Conservation (phyloP, 2,113 vertebrate genomes). For the Balaeniceps rex region DNA sequence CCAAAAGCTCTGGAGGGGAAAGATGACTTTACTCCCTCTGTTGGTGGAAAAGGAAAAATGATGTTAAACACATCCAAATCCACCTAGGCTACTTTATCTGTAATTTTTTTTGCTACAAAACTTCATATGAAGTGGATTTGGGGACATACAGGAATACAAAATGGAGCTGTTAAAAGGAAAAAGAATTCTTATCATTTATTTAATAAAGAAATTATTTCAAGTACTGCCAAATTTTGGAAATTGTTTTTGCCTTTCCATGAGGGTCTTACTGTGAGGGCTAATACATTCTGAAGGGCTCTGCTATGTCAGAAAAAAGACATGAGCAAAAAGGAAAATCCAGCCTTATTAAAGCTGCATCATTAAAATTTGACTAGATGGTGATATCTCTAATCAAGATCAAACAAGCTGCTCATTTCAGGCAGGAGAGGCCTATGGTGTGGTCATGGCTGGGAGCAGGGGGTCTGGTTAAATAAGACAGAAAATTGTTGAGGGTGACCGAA, state of each 20-base stretch:
- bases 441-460: background rate
- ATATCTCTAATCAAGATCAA: background rate
- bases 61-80: background rate
- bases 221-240: background rate
- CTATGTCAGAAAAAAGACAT: background rate
- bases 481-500: background rate
- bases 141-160: background rate
- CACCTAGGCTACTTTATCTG: background rate
- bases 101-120: background rate
- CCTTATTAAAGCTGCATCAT: background rate
- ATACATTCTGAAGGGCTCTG: background rate
- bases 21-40: constrained; percentile 35
- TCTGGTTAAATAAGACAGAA: background rate
- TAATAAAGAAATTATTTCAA: background rate
- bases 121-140: background rate
- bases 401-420: background rate
- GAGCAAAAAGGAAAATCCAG: background rate
- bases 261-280: background rate
- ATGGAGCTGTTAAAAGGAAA: background rate
- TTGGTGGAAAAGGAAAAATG: constrained; percentile 18
- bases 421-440: background rate
- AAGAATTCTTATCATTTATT: background rate
- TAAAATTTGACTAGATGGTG: background rate
- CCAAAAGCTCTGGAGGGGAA: background rate
- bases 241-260: background rate